phyloP scores from a whole-genome alignment of 2,113 vertebrate genomes.

The Varanus salvator region DNA sequence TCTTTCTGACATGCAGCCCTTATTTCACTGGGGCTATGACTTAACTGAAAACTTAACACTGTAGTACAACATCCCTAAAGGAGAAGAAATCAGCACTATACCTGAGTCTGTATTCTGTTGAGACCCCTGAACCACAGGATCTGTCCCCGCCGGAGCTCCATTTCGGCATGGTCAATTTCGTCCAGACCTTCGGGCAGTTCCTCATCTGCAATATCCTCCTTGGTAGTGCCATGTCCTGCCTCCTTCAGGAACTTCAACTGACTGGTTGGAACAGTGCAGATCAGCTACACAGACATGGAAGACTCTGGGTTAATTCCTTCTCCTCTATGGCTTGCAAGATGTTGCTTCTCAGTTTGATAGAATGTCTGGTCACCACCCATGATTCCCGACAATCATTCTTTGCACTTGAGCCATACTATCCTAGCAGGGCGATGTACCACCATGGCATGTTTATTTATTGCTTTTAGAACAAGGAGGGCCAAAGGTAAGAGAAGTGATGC shows the following conservation, averaged over 20 bases:
- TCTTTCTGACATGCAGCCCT: neutral
- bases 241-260: constrained; percentile 96
- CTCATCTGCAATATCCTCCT: constrained; percentile 90
- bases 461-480: neutral
- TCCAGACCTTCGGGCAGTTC: constrained; percentile 87
- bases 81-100: constrained; percentile 62
- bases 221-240: constrained; percentile 90
- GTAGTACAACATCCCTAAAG: constrained; percentile 3
- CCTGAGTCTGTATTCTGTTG: constrained; percentile 99
- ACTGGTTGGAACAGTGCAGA: constrained; percentile 89
- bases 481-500: neutral
- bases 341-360: neutral
- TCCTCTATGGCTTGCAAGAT: neutral
- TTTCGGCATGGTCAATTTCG: constrained; percentile 95
- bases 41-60: neutral
- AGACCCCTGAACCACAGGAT: constrained; percentile 98
- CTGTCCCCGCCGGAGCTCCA: constrained; percentile 95
- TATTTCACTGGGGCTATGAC: neutral
- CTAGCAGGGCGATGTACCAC: neutral
- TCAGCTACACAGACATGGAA: constrained; percentile 70
- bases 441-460: neutral
- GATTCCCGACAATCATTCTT: neutral
- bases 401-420: neutral
- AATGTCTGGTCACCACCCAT: neutral
- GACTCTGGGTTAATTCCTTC: neutral